Conservation (phyloP, 2,113 vertebrate species). For the Lucifuga dentata region DNA sequence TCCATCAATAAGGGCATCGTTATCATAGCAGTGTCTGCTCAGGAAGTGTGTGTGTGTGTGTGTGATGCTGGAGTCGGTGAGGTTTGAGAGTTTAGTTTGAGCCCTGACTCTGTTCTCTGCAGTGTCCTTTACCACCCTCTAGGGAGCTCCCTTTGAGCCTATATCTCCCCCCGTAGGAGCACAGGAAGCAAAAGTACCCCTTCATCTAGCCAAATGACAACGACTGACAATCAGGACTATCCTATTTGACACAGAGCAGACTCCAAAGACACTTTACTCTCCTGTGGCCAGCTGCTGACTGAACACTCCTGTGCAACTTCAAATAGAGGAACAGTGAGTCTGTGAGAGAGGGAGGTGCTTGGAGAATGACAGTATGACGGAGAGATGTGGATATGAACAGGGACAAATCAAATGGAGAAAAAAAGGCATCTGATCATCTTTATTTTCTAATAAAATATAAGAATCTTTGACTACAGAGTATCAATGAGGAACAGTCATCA, state of each 20-base stretch:
- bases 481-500: constrained; percentile 33
- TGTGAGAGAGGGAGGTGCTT: background rate
- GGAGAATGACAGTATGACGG: constrained; percentile 10
- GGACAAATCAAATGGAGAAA: constrained; percentile 12
- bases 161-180: constrained; percentile 29
- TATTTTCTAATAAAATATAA: constrained; percentile 36
- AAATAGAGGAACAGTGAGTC: constrained; percentile 55
- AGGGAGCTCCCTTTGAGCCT: constrained; percentile 62
- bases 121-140: constrained; percentile 54
- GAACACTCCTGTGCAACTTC: constrained; percentile 49
- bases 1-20: no score
- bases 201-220: constrained; percentile 57
- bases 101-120: constrained; percentile 32
- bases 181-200: constrained; percentile 24
- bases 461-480: constrained; percentile 17
- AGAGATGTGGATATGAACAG: constrained; percentile 13
- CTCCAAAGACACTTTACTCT: constrained; percentile 52
- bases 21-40: no score
- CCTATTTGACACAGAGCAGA: constrained; percentile 57
- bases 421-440: constrained; percentile 24
- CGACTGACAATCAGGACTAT: constrained; percentile 33
- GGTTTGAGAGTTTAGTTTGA: constrained; percentile 13
- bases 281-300: constrained; percentile 45
- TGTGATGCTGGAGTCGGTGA: background rate
- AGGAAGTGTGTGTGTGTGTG: background rate